Percentiles rank a stretch among this genome's conserved stretches.
These are phyloP conservation scores for Acanthacorydalis orientalis DNA, from an alignment of 2,888 invertebrate species.

Conservation along the genomic window DNA sequence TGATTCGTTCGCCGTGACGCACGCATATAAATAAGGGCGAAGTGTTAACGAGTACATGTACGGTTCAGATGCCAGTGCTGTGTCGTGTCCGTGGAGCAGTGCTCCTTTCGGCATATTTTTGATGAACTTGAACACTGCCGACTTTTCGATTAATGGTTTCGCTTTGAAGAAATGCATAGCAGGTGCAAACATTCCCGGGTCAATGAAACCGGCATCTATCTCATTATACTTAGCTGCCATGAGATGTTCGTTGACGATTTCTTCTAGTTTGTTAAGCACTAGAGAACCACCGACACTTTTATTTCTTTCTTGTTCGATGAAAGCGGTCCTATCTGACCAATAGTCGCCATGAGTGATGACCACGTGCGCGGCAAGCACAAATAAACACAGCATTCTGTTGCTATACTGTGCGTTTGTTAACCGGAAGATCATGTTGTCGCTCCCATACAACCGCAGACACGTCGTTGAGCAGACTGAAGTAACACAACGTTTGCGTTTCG, in stretches of 20 bases:
- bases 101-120: slow-evolving; percentile 59
- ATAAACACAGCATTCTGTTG: too few relatives aligned
- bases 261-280: slow-evolving; percentile 15
- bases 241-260: slow-evolving; percentile 16
- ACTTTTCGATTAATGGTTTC: slow-evolving; percentile 36
- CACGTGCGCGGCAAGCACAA: too few relatives aligned
- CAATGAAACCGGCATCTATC: slow-evolving; percentile 14
- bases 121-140: slow-evolving; percentile 48
- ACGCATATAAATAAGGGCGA: slow-evolving; percentile 38
- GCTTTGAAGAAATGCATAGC: slow-evolving; percentile 47
- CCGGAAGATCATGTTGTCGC: too few relatives aligned
- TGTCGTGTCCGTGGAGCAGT: slow-evolving; percentile 51
- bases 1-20: slow-evolving; percentile 18
- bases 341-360: slow-evolving; percentile 9
- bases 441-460: too few relatives aligned
- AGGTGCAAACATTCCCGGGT: slow-evolving; percentile 23
- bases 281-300: slow-evolving; percentile 16
- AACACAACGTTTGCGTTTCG: too few relatives aligned
- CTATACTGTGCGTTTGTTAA: too few relatives aligned
- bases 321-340: slow-evolving; percentile 12
- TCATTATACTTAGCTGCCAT: slow-evolving; percentile 18
- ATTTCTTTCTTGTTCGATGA: slow-evolving; percentile 11
- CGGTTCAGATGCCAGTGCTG: slow-evolving; percentile 41
- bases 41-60: slow-evolving; percentile 46
- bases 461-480: too few relatives aligned